These are phyloP conservation scores for Halocynthia aurantium DNA, from an alignment of 23 tunicate species.

Conservation along the genomic window DNA sequence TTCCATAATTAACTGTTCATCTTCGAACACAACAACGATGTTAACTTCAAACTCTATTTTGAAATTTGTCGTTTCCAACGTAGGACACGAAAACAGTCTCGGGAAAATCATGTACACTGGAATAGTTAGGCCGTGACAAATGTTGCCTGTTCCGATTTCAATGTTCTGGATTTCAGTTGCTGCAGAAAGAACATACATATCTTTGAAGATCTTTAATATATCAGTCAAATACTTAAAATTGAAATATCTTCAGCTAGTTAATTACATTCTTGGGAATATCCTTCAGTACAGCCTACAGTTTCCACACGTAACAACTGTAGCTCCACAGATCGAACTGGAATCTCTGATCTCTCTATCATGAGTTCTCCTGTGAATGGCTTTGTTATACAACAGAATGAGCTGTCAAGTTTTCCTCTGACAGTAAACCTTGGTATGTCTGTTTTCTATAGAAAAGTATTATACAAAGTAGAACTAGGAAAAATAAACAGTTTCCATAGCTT, in stretches of 20 bases:
- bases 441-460: constrained; percentile 33
- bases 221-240: too few species aligned
- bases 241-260: not conserved
- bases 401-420: constrained; percentile 63
- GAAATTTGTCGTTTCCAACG: constrained; percentile 75
- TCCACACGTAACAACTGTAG: constrained; percentile 78
- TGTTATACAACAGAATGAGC: constrained; percentile 42
- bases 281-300: constrained; percentile 86
- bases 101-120: constrained; percentile 93
- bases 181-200: constrained; percentile 13
- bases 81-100: constrained; percentile 72
- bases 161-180: constrained; percentile 86
- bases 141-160: constrained; percentile 84
- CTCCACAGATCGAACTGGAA: constrained; percentile 53
- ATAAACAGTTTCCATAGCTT: not conserved
- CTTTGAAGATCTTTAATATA: too few species aligned
- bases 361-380: constrained; percentile 81
- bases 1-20: constrained; percentile 69
- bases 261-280: constrained; percentile 59
- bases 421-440: constrained; percentile 61
- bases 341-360: constrained; percentile 51
- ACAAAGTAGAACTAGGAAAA: not conserved
- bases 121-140: constrained; percentile 58
- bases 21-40: constrained; percentile 66
- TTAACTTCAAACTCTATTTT: constrained; percentile 75